Evolutionary conservation across 1,140 invertebrate genomes (phyloP), one percentile per base, ranked within the genome.

Genomic region (Calephelis virginiensis): DNA sequence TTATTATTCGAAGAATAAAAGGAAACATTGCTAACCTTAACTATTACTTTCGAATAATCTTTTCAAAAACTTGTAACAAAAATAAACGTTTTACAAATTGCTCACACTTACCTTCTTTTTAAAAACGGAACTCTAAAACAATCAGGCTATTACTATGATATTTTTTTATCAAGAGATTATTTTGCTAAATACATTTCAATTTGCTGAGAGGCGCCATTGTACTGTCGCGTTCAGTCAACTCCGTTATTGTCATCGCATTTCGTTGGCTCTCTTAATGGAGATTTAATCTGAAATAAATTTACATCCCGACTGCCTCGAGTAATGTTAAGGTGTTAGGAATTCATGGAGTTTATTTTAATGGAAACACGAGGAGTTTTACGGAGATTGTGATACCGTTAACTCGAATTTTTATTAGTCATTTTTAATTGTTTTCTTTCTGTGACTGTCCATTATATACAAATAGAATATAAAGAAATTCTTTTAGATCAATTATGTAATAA

Each of bases 281-380:
- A 59, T 59, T 59, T 59, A 59, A 59, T 59, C 56, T 59, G 56
- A 59, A 59, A 59, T 59, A 59, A 59, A 59, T 59, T 59, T 59
- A 59, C 37, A 59, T 59, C 56, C n/a, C 56, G 53, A 59, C 53
- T 59, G 53, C 28, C 37, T 59, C 56, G 56, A 59, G 28, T 59
- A 59, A 59, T 12, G 37, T 12, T 59, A 59, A 59, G 56, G 56
- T 59, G 56, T 59, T 59, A 38, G 50, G 37, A 59, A 59, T 59
- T 59, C 56, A 38, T 59, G 56, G 28, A 38, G 11, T 59, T 59
- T 59, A 59, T 59, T 59, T 59, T 59, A 59, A 59, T 59, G 56
- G n/a, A 59, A 59, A 59, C 37, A 37, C 56, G 56, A 59, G 37
- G 56, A 59, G 56, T 59, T 59, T 59, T 59, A 38, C 37, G 37